phyloP scores from a whole-genome alignment of 2,113 vertebrate genomes.

The Hypocryptadius cinnamomeus region DNA sequence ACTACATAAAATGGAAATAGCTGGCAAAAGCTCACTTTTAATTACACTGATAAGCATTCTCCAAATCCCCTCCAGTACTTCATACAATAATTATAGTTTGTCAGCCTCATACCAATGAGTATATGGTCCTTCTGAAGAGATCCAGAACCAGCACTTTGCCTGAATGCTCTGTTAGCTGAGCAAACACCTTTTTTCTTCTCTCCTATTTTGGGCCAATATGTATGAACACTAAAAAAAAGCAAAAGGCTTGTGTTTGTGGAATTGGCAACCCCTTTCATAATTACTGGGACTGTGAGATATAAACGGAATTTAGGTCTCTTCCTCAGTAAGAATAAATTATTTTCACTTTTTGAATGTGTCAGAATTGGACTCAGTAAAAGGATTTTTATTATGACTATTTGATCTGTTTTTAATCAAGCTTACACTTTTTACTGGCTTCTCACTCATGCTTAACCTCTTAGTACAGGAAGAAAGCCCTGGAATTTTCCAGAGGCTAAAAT shows the following conservation, averaged over 20 bases:
- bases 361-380: neutral
- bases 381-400: neutral
- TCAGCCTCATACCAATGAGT: slow-evolving; percentile 5
- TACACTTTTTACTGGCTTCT: neutral
- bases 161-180: neutral
- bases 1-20: slow-evolving; percentile 30
- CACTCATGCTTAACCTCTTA: neutral
- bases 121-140: neutral
- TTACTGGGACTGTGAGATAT: neutral
- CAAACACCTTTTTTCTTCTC: neutral
- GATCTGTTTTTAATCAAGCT: neutral
- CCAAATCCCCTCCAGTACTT: slow-evolving; percentile 7
- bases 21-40: slow-evolving; percentile 34
- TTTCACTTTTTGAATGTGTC: slow-evolving; percentile 12
- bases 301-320: neutral
- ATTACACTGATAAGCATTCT: slow-evolving; percentile 34
- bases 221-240: neutral
- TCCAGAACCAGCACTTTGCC: neutral
- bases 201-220: neutral
- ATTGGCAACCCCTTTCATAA: neutral
- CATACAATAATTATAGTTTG: slow-evolving; percentile 38
- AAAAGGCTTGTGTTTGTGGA: neutral
- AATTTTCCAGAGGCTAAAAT: slow-evolving; percentile 28
- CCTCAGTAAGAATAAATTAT: slow-evolving; percentile 6
- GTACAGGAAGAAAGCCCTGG: neutral